These are phyloP conservation scores for Amiota mariae DNA, from an alignment of 2,888 invertebrate species.

Conservation along the genomic window DNA sequence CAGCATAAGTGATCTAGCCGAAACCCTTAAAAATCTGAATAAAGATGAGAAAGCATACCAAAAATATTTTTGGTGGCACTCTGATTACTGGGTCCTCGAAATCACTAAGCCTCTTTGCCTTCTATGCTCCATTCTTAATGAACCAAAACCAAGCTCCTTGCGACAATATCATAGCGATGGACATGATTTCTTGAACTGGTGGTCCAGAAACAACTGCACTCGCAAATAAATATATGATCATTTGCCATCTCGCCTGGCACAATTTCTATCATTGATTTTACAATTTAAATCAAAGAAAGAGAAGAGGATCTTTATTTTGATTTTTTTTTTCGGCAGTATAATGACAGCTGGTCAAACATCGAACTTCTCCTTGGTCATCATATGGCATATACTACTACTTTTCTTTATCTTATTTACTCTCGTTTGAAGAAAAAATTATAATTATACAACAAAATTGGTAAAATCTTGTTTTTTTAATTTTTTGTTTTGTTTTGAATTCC, in stretches of 20 bases:
- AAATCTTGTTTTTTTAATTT: constrained; percentile 35
- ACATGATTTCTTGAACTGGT: constrained; percentile 47
- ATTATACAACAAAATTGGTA: constrained; percentile 56
- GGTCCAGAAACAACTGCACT: constrained; percentile 33
- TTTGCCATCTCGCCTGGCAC: neutral
- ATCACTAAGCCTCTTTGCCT: constrained; percentile 46
- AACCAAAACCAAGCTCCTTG: neutral
- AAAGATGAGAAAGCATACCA: constrained; percentile 75
- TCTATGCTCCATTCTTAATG: constrained; percentile 48
- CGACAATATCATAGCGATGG: constrained; percentile 5
- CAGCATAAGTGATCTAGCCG: constrained; percentile 75
- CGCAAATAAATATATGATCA: neutral
- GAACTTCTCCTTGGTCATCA: too few relatives aligned
- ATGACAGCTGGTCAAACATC: too few relatives aligned
- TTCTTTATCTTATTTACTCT: too few relatives aligned
- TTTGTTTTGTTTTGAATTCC: constrained; percentile 47
- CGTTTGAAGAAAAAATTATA: constrained; percentile 46
- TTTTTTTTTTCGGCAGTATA: too few relatives aligned
- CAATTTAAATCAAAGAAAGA: too few relatives aligned
- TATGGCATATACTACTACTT: too few relatives aligned
- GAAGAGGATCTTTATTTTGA: too few relatives aligned
- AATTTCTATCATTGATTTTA: neutral
- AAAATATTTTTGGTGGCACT: constrained; percentile 77
- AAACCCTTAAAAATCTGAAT: constrained; percentile 72
- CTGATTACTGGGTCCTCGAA: constrained; percentile 41